Conservation (phyloP, 1,140 invertebrate genomes). For the Drosophila repleta region DNA sequence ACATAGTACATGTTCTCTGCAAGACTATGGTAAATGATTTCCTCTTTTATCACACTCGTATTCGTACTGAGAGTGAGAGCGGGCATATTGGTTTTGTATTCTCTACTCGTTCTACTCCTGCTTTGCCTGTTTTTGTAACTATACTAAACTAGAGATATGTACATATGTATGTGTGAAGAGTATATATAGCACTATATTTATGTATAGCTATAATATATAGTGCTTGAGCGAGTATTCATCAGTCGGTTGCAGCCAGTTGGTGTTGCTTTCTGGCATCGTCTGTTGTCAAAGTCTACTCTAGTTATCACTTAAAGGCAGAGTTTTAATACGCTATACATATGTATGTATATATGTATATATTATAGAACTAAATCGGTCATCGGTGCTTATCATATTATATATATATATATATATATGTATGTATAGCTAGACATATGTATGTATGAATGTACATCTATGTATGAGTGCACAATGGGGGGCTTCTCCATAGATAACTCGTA, state of each 20-base stretch:
- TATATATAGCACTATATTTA: too few species aligned
- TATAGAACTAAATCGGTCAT: constrained; percentile 75
- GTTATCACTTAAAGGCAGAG: constrained; percentile 46
- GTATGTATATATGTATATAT: not conserved
- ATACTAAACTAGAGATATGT: too few species aligned
- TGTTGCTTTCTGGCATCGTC: constrained; percentile 36
- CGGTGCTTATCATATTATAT: constrained; percentile 50
- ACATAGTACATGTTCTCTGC: too few species aligned
- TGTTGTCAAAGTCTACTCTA: constrained; percentile 53
- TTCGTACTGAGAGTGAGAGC: too few species aligned
- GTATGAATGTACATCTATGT: not conserved
- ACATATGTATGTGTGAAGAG: too few species aligned
- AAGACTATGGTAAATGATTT: too few species aligned
- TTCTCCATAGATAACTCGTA: constrained; percentile 33
- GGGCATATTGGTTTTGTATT: too few species aligned
- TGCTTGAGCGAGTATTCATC: too few species aligned
- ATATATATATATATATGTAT: not conserved
- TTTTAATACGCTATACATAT: not conserved
- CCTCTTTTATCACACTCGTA: too few species aligned
- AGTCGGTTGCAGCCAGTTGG: not conserved
- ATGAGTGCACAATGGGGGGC: constrained; percentile 22
- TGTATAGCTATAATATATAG: too few species aligned
- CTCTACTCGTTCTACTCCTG: too few species aligned
- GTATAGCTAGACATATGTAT: not conserved
- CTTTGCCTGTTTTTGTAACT: too few species aligned